phyloP scores from a whole-genome alignment of 2,888 invertebrate species.

The Thelaira solivaga region DNA sequence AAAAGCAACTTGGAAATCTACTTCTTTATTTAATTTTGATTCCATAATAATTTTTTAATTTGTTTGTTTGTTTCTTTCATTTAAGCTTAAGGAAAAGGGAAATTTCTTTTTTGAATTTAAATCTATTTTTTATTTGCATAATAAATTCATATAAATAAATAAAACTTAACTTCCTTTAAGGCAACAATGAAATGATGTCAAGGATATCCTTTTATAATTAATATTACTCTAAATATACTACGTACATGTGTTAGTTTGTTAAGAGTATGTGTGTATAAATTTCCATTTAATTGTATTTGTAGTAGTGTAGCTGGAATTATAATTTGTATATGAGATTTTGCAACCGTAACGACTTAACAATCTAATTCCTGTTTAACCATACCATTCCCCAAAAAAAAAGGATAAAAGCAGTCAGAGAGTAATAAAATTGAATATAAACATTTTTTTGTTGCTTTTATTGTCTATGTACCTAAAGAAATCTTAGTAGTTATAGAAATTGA shows the following conservation, averaged over 20 bases:
- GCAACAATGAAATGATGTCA: conserved; percentile 54
- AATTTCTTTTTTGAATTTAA: background rate
- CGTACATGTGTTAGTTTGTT: no score
- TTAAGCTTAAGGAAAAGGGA: background rate
- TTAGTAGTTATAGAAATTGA: background rate
- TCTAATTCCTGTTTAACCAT: conserved; percentile 36
- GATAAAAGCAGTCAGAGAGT: background rate
- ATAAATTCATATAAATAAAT: conserved; percentile 28
- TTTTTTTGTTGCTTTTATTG: no score
- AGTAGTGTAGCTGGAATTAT: conserved; percentile 15
- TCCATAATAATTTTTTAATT: no score
- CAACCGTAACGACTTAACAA: conserved; percentile 48
- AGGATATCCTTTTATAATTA: conserved; percentile 56
- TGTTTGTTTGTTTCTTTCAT: background rate
- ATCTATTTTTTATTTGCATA: background rate
- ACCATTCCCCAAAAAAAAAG: background rate
- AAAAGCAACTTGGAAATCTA: no score
- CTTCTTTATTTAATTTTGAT: background rate
- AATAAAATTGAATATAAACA: background rate
- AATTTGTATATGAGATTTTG: conserved; percentile 21
- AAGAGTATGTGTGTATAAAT: background rate
- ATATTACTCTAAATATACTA: conserved; percentile 14
- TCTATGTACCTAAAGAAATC: no score
- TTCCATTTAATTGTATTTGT: conserved; percentile 16
- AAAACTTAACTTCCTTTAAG: conserved; percentile 38